Evolutionary conservation across 1,140 invertebrate genomes (phyloP).

Genomic region (Lordiphosa stackelbergi): DNA sequence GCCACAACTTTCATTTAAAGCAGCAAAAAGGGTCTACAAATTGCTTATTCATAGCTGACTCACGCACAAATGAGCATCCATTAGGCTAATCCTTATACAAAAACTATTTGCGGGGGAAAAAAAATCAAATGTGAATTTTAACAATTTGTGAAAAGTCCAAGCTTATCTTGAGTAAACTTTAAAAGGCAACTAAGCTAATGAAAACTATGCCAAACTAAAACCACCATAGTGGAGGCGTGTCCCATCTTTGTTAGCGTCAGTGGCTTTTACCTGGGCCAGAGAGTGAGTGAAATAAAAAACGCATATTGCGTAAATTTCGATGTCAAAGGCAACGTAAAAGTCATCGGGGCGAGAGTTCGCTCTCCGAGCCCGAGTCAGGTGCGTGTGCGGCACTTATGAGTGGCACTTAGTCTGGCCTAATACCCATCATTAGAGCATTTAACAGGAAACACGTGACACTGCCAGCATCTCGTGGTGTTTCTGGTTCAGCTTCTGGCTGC

Average conservation of each 20-base stretch:
- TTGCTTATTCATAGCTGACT: constrained; percentile 54
- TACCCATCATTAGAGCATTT: constrained; percentile 75
- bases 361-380: constrained; percentile 44
- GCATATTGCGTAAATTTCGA: constrained; percentile 70
- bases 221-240: constrained; percentile 20
- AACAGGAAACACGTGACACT: constrained; percentile 72
- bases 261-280: background rate
- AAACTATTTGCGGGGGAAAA: background rate
- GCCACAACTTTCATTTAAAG: constrained; percentile 37
- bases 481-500: no score
- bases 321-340: constrained; percentile 53
- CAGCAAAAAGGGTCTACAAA: constrained; percentile 12
- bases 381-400: constrained; percentile 68
- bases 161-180: constrained; percentile 2
- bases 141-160: background rate
- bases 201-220: constrained; percentile 32
- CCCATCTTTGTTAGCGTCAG: constrained; percentile 16
- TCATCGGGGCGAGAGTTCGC: constrained; percentile 17
- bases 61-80: constrained; percentile 46
- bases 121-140: constrained; percentile 4
- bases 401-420: constrained; percentile 72
- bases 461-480: constrained; percentile 2
- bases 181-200: constrained; percentile 9
- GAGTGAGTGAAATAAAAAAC: constrained; percentile 54
- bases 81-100: constrained; percentile 16